Evolutionary conservation across 2,113 vertebrate species (phyloP).

Genomic region (Mustela nigripes): DNA sequence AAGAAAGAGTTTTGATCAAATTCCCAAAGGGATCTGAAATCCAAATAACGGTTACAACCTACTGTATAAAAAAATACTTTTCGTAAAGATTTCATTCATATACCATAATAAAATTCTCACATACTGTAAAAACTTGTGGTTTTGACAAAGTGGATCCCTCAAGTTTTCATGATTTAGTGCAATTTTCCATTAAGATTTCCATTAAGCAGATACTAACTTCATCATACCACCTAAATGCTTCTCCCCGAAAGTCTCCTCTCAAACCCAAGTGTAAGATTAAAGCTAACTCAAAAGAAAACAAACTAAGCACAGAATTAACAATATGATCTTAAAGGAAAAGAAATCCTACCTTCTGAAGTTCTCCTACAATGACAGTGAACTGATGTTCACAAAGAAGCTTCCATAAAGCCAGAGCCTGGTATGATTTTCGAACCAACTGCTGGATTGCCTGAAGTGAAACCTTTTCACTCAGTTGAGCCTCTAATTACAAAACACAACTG

Average conservation of each 20-base stretch:
- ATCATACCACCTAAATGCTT: background rate
- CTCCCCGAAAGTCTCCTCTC: background rate
- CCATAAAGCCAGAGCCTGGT: constrained; percentile 96
- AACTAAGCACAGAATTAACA: background rate
- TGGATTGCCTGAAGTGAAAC: constrained; percentile 96
- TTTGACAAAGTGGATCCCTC: background rate
- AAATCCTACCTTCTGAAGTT: constrained; percentile 95
- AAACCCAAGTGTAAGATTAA: background rate
- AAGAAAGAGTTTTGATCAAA: background rate
- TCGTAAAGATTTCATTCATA: constrained; percentile 4
- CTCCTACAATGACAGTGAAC: constrained; percentile 94
- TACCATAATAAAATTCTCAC: background rate
- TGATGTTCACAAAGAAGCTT: constrained; percentile 98
- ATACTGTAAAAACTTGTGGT: background rate
- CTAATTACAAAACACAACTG: constrained; percentile 87
- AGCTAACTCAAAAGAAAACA: background rate
- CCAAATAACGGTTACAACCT: constrained; percentile 6
- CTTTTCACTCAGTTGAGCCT: constrained; percentile 96
- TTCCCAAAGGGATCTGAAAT: background rate
- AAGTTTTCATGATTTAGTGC: background rate
- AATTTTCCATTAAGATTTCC: background rate
- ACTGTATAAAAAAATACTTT: background rate
- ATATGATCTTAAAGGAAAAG: background rate
- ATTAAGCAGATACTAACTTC: background rate
- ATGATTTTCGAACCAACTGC: constrained; percentile 96